Evolutionary conservation across 1,140 invertebrate genomes (phyloP).

Genomic region (Eupeodes corollae): DNA sequence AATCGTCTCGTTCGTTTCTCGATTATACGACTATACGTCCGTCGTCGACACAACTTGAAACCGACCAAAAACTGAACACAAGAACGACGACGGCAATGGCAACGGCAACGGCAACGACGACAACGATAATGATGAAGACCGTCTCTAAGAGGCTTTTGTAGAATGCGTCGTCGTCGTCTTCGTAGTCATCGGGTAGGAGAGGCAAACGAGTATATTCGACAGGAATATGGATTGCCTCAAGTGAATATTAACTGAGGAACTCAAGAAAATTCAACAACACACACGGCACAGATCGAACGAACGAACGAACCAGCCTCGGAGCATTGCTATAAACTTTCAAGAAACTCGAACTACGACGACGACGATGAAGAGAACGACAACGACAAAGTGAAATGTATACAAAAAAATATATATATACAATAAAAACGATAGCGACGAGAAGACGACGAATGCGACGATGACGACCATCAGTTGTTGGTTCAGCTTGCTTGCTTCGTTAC

Average conservation of each 20-base stretch:
- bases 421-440: no score
- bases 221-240: slow-evolving; percentile 9
- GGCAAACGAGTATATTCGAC: slow-evolving; percentile 15
- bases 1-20: slow-evolving; percentile 7
- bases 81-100: slow-evolving; percentile 7
- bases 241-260: slow-evolving; percentile 24
- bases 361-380: no score
- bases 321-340: no score
- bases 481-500: no score
- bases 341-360: no score
- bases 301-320: neutral
- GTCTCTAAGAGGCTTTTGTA: slow-evolving; percentile 19
- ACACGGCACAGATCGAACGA: neutral
- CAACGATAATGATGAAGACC: slow-evolving; percentile 19
- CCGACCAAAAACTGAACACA: slow-evolving; percentile 11
- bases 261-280: neutral
- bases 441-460: no score
- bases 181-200: slow-evolving; percentile 12
- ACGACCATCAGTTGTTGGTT: no score
- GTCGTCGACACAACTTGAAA: slow-evolving; percentile 26
- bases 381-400: no score
- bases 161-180: slow-evolving; percentile 9
- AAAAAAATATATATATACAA: no score
- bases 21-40: slow-evolving; percentile 10
- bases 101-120: slow-evolving; percentile 16